Evolutionary conservation across 2,888 invertebrate species (phyloP), one percentile per base, ranked within the genome.

Genomic region (Nesidiocoris tenuis): DNA sequence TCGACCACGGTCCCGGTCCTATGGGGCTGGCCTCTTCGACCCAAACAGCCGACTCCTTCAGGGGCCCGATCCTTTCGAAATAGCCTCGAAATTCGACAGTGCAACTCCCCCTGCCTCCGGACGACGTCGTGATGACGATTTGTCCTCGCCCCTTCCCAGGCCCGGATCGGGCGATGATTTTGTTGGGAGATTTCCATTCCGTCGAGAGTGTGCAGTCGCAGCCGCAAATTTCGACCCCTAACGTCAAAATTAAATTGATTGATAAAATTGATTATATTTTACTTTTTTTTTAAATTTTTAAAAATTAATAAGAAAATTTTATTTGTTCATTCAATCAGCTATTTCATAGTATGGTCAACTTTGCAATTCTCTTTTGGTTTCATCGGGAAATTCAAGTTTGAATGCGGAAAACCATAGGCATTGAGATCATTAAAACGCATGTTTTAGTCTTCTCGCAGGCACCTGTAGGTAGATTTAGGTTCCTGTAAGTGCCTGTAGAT

Each of bases 21-120:
- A 92, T 85, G 21, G 90, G 89, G 77, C 92, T 92, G 0, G 93
- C 88, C 85, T 99, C 99, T 84, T 99, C 98, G 0, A 98, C 94
- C 98, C 98, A 99, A 1, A 99, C 96, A 3, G 98, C 96, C 80
- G 96, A 96, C 83, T 98, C 98, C 83, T 98, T 98, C 80, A 97
- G 89, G 0, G 98, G 97, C 0, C 95, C 94, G 81, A 95, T 91
- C 9, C 95, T 90, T 83, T 94, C 94, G 84, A 93, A 90, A 82
- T 92, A 93, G 0, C 93, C 92, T 86, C 84, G 82, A 82, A 84
- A 85, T 80, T 93, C 92, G 1, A 97, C 95, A 64, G 94, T 95
- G 72, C 93, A 95, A 66, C 92, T 90, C 59, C 97, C 97, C 81
- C 88, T 87, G 1, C 96, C 96, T 65, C 95, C 97, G 76, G 90